These are phyloP conservation scores for Hymenochirus boettgeri DNA, from an alignment of 2,113 vertebrate genomes.

Conservation along the genomic window DNA sequence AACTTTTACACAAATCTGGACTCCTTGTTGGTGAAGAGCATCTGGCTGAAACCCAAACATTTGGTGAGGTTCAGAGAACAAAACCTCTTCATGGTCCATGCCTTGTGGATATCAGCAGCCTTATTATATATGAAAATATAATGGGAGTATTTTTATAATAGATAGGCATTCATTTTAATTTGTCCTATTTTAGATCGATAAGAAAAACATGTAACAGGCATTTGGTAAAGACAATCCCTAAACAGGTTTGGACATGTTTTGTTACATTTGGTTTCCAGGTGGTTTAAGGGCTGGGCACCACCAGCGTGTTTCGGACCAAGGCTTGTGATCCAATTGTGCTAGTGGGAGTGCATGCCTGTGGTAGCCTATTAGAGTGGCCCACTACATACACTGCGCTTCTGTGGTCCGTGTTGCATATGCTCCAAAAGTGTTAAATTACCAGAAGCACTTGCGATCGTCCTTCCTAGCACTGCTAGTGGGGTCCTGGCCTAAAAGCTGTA, in stretches of 20 bases:
- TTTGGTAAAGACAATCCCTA: not conserved
- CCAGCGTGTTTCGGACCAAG: not conserved
- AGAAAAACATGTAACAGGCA: not conserved
- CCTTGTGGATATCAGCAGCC: constrained; percentile 8
- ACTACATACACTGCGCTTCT: not conserved
- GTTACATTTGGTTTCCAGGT: too few species aligned
- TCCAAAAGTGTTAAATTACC: too few species aligned
- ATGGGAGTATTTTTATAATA: constrained; percentile 27
- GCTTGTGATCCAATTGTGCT: not conserved
- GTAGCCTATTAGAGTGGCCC: too few species aligned
- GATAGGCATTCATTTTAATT: not conserved
- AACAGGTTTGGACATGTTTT: too few species aligned
- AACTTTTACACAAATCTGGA: not conserved
- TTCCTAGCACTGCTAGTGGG: too few species aligned
- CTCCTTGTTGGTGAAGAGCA: not conserved
- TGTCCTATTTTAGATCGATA: not conserved
- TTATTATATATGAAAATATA: constrained; percentile 5
- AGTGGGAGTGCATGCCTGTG: too few species aligned
- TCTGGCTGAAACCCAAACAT: not conserved
- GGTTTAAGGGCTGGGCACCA: too few species aligned
- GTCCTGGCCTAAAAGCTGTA: too few species aligned
- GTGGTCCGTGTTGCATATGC: too few species aligned
- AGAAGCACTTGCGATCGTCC: too few species aligned
- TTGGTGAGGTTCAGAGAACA: not conserved
- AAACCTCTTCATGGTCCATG: constrained; percentile 2